Percentiles rank a stretch among this genome's conserved stretches.
phyloP scores from a whole-genome alignment of 2,113 vertebrate species.

The Perccottus glenii region DNA sequence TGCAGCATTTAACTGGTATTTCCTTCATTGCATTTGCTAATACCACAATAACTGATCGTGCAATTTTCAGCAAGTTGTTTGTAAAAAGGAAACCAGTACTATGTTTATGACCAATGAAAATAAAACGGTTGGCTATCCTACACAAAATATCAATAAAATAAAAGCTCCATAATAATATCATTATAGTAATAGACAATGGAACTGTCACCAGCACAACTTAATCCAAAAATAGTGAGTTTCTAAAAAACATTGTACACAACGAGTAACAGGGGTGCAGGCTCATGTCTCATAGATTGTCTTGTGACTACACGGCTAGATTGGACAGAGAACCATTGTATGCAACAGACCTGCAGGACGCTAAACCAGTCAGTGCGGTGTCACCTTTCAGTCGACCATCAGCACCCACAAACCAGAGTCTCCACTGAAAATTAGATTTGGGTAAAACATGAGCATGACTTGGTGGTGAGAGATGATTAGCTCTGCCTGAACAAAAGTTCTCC shows the following conservation, averaged over 20 bases:
- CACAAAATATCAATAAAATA: constrained; percentile 82
- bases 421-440: neutral
- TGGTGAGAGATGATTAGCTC: constrained; percentile 4
- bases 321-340: constrained; percentile 68
- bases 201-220: constrained; percentile 95
- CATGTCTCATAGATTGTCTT: constrained; percentile 74
- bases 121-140: constrained; percentile 83
- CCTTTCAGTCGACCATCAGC: constrained; percentile 54
- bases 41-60: constrained; percentile 85
- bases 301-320: constrained; percentile 70
- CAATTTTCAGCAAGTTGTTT: constrained; percentile 89
- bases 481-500: neutral
- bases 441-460: constrained; percentile 17
- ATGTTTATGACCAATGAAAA: constrained; percentile 82
- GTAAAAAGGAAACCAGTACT: constrained; percentile 80
- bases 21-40: constrained; percentile 81
- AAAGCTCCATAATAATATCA: constrained; percentile 78
- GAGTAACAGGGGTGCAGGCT: constrained; percentile 79
- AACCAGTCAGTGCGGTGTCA: constrained; percentile 63
- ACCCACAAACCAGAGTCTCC: constrained; percentile 22
- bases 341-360: constrained; percentile 35
- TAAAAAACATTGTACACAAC: constrained; percentile 86
- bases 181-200: constrained; percentile 87
- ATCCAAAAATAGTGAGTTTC: constrained; percentile 86
- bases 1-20: constrained; percentile 92